Evolutionary conservation across 2,797 vertebrate genomes (phyloP), one percentile per base, ranked within the genome.

Genomic region (Heliangelus exortis): DNA sequence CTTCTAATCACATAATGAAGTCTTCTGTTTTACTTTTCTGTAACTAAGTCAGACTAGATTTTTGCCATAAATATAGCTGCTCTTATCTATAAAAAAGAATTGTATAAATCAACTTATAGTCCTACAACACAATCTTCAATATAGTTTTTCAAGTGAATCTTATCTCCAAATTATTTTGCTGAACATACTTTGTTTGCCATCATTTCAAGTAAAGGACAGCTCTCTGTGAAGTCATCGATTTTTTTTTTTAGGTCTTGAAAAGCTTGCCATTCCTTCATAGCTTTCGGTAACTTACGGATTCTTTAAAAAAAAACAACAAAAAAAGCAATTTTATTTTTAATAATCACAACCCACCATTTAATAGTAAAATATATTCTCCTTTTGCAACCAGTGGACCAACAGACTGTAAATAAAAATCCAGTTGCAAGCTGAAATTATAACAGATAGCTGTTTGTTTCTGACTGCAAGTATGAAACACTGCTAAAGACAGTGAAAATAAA

Each of bases 221-320:
- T 98, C 92, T 98, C 98, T 15, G 95, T 97, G 94, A 98, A 98
- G 97, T 98, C 98, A 91, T 99, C 98, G 22, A 98, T 98, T 62
- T 93, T 98, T 68, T 97, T 98, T 96, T 98, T 99, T 45, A 99
- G 95, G 33, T 99, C 98, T 88, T 96, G 97, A 95, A 98, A 99
- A 45, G 98, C 98, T 95, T 98, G 97, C 98, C 98, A 98, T 82
- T 99, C 98, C 94, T 98, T 99, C 94, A 99, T 48, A 4, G 98
- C 98, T 94, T 98, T 98, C 0, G 98, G 98, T 68, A 99, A 97
- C 93, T 98, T 98, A 36, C 97, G 97, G 79, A 98, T 98, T 91
- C 98, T 99, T 84, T 85, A 57, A 63, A 89, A 82, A 88, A 58
- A 94, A 31, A 76, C 74, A 80, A 57, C 91, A 82, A 59, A 12